These are phyloP conservation scores for Balanococcus diminutus DNA, from an alignment of 2,888 invertebrate species.

Conservation along the genomic window DNA sequence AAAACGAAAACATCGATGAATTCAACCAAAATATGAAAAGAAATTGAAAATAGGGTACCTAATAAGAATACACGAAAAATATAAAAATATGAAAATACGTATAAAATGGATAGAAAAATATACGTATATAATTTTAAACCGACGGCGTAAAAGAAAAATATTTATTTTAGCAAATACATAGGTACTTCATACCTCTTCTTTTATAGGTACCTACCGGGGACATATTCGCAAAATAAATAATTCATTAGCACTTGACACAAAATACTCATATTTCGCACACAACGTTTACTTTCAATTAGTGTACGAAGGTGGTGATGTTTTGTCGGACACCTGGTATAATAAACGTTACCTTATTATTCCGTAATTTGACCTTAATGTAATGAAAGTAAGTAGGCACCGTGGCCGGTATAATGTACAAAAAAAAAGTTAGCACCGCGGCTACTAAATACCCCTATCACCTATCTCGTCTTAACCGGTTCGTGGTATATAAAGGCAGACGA, in stretches of 20 bases:
- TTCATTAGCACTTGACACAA: not conserved
- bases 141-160: constrained; percentile 8
- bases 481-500: constrained; percentile 23
- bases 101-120: not conserved
- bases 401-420: constrained; percentile 12
- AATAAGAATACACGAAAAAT: not conserved
- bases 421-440: constrained; percentile 3
- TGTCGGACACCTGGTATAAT: constrained; percentile 22
- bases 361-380: constrained; percentile 44
- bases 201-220: not conserved
- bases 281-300: not conserved
- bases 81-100: not conserved
- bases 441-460: constrained; percentile 38
- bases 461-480: constrained; percentile 24
- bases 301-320: not conserved
- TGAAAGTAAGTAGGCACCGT: constrained; percentile 37
- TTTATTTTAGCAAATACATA: not conserved
- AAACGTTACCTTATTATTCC: not conserved
- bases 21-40: not conserved
- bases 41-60: not conserved
- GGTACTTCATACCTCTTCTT: not conserved
- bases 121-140: not conserved
- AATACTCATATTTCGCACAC: not conserved
- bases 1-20: not conserved
- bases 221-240: not conserved